Conservation (phyloP, 2,113 vertebrate genomes). For the Hippoglossus stenolepis region DNA sequence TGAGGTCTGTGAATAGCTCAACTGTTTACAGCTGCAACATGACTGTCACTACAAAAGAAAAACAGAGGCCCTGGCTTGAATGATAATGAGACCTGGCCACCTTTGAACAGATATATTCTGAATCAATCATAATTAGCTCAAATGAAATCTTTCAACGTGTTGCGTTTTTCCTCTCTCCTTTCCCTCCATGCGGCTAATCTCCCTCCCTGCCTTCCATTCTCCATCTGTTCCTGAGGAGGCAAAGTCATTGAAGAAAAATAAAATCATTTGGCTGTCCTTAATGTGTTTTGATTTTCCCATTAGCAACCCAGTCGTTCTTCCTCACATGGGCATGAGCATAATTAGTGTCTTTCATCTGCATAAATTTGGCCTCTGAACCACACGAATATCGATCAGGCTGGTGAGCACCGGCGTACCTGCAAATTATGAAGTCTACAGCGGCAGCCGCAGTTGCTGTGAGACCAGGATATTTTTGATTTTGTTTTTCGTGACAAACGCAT, state of each 20-base stretch:
- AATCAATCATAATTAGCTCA: constrained; percentile 68
- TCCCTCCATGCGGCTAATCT: constrained; percentile 10
- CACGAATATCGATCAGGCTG: constrained; percentile 65
- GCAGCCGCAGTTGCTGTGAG: neutral
- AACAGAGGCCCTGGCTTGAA: constrained; percentile 35
- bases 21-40: constrained; percentile 35
- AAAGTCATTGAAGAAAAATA: constrained; percentile 73
- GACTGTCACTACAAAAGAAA: constrained; percentile 27
- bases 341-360: constrained; percentile 81
- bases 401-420: neutral
- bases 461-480: neutral
- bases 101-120: constrained; percentile 42
- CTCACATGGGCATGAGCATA: constrained; percentile 65
- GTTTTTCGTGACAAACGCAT: constrained; percentile 22
- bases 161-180: constrained; percentile 20
- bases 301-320: constrained; percentile 76
- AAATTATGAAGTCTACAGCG: neutral
- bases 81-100: constrained; percentile 41
- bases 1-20: neutral
- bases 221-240: constrained; percentile 69
- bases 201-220: constrained; percentile 35
- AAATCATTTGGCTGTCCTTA: constrained; percentile 76
- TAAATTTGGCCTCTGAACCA: constrained; percentile 71
- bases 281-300: constrained; percentile 84
- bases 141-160: constrained; percentile 58